Base-by-base conservation (phyloP, 2,888 invertebrate genomes). In the Acrocera orbiculus region DNA sequence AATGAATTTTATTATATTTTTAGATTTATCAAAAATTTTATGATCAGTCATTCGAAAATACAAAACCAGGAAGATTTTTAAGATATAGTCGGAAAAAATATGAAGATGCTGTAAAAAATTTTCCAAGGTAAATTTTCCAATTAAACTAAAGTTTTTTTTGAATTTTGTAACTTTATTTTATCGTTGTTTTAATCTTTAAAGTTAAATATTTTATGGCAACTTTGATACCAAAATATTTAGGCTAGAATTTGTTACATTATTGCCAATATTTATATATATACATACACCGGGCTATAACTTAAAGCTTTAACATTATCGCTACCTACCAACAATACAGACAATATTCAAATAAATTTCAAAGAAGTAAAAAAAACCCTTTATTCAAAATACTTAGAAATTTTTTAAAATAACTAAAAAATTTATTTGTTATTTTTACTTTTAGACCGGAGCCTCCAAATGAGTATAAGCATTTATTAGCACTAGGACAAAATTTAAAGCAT, bases 401-500 rank as follows among this genome's bases (percentile, higher is more conserved):
- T 25, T 20, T 37, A 32, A 30, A 17, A 15, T n/a, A n/a, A 24
- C 9, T 11, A 16, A 19, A n/a, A 26, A 16, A 29, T 34, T 16
- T 13, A 25, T 32, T 31, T 23, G 25, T 32, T 7, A 32, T 30
- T 6, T 19, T 15, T 26, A 27, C 30, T 39, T 35, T 17, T 34
- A 58, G 61, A 53, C 66, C 77, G 44, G 79, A 73, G 46, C 73
- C 76, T 19, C 69, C 70, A 38, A 71, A 73, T 50, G 76, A 77
- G 46, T 85, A 82, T 52, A 76, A 77, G 47, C 75, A 85, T 56
- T 71, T 82, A 48, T 76, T 80, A 2, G 80, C 83, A 1, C 58
- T 87, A 34, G 78, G 81, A 49, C 76, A 79, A 44, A 71, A 75
- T 19, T 63, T 90, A 24, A 70, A 74, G 20, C 89, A 92, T 60